A percentile compares a stretch with the other conserved stretches of the same genome.
Conservation (phyloP, 2,888 invertebrate genomes). For the Acronicta alni region DNA sequence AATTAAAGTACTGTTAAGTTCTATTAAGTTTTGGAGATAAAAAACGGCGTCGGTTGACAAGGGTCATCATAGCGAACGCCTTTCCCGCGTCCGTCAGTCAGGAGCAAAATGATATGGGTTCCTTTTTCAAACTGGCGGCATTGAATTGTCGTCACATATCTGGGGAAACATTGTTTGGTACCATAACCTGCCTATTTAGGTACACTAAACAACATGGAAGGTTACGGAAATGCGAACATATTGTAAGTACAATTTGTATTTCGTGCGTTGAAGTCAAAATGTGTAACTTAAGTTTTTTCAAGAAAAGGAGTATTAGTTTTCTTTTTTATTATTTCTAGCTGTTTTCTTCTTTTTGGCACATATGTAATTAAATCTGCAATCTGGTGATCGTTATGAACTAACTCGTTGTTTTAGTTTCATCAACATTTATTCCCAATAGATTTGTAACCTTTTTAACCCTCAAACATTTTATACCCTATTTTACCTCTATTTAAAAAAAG, state of each 20-base stretch:
- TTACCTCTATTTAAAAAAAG: too few relatives aligned
- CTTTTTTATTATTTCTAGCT: too few relatives aligned
- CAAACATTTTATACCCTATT: too few relatives aligned
- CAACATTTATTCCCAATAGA: too few relatives aligned
- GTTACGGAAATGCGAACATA: slow-evolving; percentile 35
- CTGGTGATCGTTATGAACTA: too few relatives aligned
- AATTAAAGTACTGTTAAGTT: slow-evolving; percentile 46
- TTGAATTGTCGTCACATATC: slow-evolving; percentile 49
- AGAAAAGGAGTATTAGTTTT: neutral
- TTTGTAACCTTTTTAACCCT: too few relatives aligned
- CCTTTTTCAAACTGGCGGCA: slow-evolving; percentile 57
- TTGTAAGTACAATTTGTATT: slow-evolving; percentile 37
- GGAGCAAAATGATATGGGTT: slow-evolving; percentile 70
- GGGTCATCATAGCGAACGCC: slow-evolving; percentile 69
- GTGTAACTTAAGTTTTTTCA: too few relatives aligned
- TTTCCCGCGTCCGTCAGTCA: slow-evolving; percentile 67
- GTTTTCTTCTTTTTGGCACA: too few relatives aligned
- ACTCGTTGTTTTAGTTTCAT: too few relatives aligned
- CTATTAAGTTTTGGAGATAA: slow-evolving; percentile 27
- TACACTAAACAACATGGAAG: slow-evolving; percentile 36
- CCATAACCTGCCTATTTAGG: slow-evolving; percentile 28
- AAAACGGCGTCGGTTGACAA: slow-evolving; percentile 59
- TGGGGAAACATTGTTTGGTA: slow-evolving; percentile 37
- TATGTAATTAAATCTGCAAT: too few relatives aligned
- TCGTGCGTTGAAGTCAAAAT: neutral